Conservation (phyloP, 2,113 vertebrate species). For the Antechinus stuartii region DNA sequence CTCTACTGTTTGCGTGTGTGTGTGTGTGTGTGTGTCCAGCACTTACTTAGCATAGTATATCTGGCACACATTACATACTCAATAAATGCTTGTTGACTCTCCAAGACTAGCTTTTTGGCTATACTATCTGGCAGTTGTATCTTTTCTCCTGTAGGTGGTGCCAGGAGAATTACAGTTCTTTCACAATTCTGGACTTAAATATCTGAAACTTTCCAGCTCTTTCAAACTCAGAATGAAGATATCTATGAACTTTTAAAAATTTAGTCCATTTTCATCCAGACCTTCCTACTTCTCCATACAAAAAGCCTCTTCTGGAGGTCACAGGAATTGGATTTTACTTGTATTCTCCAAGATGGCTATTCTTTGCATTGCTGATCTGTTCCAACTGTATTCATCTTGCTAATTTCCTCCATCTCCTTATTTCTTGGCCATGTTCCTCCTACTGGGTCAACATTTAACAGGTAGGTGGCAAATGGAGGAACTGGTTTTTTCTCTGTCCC, state of each 20-base stretch:
- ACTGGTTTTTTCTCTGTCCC: not conserved
- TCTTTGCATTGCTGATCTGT: not conserved
- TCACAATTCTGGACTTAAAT: not conserved
- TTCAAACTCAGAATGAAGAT: not conserved
- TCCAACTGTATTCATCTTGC: not conserved
- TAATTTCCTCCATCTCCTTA: not conserved
- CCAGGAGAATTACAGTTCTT: not conserved
- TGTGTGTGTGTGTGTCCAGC: not conserved
- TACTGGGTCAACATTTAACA: not conserved
- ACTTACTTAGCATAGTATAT: not conserved
- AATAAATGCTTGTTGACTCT: not conserved
- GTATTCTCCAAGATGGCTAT: not conserved
- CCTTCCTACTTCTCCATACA: not conserved
- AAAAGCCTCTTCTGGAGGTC: not conserved
- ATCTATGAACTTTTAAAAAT: not conserved
- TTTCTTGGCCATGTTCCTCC: not conserved
- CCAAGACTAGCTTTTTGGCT: not conserved
- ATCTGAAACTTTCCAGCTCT: not conserved
- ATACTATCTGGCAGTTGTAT: not conserved
- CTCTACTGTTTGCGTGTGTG: not conserved
- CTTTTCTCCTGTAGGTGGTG: not conserved
- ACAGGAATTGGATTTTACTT: not conserved
- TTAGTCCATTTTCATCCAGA: not conserved
- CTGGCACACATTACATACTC: not conserved
- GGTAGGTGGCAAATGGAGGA: not conserved